Evolutionary conservation across 1,140 invertebrate genomes (phyloP).

Genomic region (Phthorimaea operculella): DNA sequence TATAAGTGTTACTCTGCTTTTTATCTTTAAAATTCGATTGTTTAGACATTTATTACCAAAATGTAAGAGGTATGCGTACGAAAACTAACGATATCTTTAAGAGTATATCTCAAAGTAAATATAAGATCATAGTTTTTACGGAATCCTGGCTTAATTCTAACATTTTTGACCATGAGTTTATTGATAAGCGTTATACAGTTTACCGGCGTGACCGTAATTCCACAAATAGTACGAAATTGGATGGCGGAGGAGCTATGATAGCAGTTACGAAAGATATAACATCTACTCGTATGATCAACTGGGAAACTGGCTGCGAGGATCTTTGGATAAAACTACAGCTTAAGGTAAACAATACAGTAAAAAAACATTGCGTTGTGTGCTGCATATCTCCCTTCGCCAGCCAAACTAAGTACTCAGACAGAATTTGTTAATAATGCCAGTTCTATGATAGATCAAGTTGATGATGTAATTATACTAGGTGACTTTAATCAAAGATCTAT

Average conservation of each 20-base stretch:
- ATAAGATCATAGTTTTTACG: slow-evolving; percentile 1
- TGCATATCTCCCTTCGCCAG: background rate
- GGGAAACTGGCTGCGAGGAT: background rate
- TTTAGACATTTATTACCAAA: background rate
- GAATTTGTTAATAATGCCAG: background rate
- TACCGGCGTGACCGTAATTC: background rate
- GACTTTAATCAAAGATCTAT: background rate
- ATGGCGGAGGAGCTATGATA: background rate
- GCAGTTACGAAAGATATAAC: background rate
- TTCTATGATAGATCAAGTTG: background rate
- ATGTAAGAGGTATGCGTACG: slow-evolving; percentile 1
- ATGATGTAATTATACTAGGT: background rate
- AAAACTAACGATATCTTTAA: background rate
- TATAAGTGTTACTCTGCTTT: background rate
- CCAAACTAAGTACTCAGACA: background rate
- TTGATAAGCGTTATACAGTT: background rate
- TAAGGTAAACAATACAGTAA: background rate
- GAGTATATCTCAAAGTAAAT: slow-evolving; percentile 1
- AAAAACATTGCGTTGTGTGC: background rate
- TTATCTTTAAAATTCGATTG: background rate
- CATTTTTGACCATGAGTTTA: background rate
- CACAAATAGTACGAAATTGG: background rate
- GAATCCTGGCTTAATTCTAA: slow-evolving; percentile 6
- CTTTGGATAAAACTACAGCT: background rate
- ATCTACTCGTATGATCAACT: background rate